Evolutionary conservation across 2,797 vertebrate genomes (phyloP).

Genomic region (Girardinus metallicus): DNA sequence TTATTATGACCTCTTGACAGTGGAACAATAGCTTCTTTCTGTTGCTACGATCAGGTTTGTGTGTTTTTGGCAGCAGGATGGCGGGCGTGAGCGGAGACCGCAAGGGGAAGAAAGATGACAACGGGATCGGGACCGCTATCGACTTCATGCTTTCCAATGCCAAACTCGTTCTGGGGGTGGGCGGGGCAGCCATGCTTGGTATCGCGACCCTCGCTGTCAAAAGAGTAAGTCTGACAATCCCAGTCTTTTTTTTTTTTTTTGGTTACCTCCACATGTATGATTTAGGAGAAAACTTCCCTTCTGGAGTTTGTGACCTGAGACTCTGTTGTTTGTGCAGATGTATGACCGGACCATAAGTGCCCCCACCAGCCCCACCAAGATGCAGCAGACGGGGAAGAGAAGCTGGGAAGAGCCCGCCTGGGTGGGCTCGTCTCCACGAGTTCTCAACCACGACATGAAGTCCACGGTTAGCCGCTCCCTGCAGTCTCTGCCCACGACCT

Average conservation of each 20-base stretch:
- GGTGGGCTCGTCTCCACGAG: conserved; percentile 92
- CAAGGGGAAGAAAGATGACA: conserved; percentile 94
- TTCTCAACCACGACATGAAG: conserved; percentile 92
- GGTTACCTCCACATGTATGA: background rate
- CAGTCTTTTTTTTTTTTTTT: background rate
- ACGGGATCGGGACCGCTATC: conserved; percentile 93
- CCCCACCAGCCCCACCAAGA: conserved; percentile 93
- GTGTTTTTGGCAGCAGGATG: conserved; percentile 76
- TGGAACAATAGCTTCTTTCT: background rate
- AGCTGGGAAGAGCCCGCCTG: conserved; percentile 98
- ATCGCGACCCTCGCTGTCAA: conserved; percentile 96
- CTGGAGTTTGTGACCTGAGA: background rate
- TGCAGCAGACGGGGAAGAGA: conserved; percentile 86
- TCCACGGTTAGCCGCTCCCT: conserved; percentile 90
- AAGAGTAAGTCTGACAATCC: conserved; percentile 81
- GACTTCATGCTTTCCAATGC: conserved; percentile 98
- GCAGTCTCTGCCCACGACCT: conserved; percentile 90
- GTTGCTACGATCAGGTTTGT: background rate
- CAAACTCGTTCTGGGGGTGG: conserved; percentile 95
- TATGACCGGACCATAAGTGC: conserved; percentile 95
- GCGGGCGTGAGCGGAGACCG: conserved; percentile 90
- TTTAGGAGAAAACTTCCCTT: background rate
- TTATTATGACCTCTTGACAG: background rate
- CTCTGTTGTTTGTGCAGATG: conserved; percentile 83
- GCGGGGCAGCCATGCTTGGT: conserved; percentile 96